Conservation (phyloP, 2,888 invertebrate genomes). For the Synergus japonicus region DNA sequence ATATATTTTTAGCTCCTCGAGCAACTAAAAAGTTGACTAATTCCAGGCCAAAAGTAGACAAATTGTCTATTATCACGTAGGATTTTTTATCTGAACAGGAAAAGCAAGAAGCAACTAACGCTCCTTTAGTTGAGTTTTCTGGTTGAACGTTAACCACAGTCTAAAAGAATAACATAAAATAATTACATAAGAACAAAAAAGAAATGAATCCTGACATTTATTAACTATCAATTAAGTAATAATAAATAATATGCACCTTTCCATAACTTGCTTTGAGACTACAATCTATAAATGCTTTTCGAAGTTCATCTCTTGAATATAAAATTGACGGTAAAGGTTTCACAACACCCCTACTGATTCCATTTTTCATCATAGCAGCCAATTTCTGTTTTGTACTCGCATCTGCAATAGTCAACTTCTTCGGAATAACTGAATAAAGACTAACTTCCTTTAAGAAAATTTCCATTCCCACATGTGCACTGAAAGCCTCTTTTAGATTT, state of each 20-base stretch:
- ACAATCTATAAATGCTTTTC: neutral
- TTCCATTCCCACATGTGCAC: constrained; percentile 77
- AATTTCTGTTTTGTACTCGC: constrained; percentile 80
- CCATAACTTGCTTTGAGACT: neutral
- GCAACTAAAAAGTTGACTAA: constrained; percentile 54
- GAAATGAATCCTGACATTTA: neutral
- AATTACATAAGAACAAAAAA: neutral
- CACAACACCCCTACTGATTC: neutral
- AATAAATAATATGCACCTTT: neutral
- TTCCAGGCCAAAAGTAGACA: constrained; percentile 80
- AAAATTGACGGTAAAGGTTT: neutral
- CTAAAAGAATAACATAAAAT: constrained; percentile 43
- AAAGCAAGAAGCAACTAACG: constrained; percentile 76
- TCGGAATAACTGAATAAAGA: constrained; percentile 76
- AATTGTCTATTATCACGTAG: constrained; percentile 85
- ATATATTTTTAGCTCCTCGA: constrained; percentile 51
- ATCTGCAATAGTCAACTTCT: constrained; percentile 71
- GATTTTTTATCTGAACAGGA: constrained; percentile 76
- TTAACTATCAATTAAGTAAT: neutral
- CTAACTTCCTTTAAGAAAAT: constrained; percentile 52
- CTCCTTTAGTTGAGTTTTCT: constrained; percentile 1
- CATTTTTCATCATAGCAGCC: constrained; percentile 80
- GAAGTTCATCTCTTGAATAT: neutral
- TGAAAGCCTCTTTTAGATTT: constrained; percentile 74
- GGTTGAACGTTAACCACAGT: constrained; percentile 61